phyloP scores from a whole-genome alignment of 2,113 vertebrate species.

The Rhodinocichla rosea region DNA sequence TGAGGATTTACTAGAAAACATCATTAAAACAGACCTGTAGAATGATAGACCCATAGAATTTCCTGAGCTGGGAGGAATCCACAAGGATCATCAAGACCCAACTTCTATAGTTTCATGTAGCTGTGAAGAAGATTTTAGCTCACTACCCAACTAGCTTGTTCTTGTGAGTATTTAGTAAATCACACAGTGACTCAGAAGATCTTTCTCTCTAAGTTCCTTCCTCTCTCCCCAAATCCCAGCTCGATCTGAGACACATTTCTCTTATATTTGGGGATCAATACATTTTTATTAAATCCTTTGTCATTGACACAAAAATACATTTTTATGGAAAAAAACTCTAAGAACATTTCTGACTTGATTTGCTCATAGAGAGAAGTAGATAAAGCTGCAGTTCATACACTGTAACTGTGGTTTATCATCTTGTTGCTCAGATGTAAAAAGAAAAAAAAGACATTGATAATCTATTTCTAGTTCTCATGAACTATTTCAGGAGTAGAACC shows the following conservation, averaged over 20 bases:
- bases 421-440: background rate
- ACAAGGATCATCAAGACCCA: background rate
- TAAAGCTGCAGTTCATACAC: background rate
- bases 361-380: background rate
- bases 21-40: background rate
- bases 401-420: background rate
- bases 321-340: background rate
- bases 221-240: background rate
- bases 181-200: background rate
- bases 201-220: background rate
- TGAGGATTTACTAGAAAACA: background rate
- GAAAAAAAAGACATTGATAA: background rate
- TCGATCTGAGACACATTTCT: fast-evolving
- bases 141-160: background rate
- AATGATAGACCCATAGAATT: background rate
- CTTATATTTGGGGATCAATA: background rate
- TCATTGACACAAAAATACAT: fast-evolving
- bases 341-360: background rate
- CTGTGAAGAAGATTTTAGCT: background rate
- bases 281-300: background rate
- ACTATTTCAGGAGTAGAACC: constrained; percentile 31
- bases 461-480: constrained; percentile 24
- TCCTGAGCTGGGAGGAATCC: background rate
- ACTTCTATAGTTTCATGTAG: background rate
- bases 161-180: background rate